Conservation (phyloP, 1,140 invertebrate genomes). For the Drosophila trapezifrons region DNA sequence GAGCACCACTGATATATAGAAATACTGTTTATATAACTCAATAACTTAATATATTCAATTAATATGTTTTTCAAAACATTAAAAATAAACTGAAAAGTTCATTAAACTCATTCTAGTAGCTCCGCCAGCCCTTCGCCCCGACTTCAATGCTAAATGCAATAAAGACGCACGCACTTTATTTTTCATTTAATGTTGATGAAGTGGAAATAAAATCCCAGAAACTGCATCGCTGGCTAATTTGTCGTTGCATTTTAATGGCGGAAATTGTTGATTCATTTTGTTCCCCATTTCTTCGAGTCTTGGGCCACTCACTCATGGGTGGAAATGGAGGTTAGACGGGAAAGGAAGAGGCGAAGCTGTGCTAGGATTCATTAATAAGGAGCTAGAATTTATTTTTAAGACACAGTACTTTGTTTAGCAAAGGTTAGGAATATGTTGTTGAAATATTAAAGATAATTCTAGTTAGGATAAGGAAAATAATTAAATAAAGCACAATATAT, state of each 20-base stretch:
- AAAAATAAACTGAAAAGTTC: conserved; percentile 44
- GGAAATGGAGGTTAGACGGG: neutral
- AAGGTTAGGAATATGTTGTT: no score
- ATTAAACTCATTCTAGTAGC: conserved; percentile 5
- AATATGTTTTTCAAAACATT: no score
- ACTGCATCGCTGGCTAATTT: conserved; percentile 37
- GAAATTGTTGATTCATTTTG: conserved; percentile 65
- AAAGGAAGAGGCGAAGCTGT: neutral
- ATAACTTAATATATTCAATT: neutral
- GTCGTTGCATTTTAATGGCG: conserved; percentile 53
- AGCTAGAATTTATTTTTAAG: no score
- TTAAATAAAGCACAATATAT: no score
- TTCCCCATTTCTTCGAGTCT: neutral
- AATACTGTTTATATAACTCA: no score
- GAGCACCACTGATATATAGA: no score
- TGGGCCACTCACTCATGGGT: neutral
- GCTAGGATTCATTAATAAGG: conserved; percentile 5
- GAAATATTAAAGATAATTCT: no score
- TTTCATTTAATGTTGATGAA: conserved; percentile 70
- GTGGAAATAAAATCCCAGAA: conserved; percentile 54
- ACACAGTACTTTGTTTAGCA: no score
- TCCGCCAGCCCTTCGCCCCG: neutral
- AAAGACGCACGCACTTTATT: neutral
- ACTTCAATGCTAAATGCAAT: neutral
- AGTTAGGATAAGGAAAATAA: neutral